A percentile compares a stretch with the other conserved stretches of the same genome.
These are phyloP conservation scores for Labia minor DNA, from an alignment of 2,888 invertebrate genomes.

Conservation along the genomic window DNA sequence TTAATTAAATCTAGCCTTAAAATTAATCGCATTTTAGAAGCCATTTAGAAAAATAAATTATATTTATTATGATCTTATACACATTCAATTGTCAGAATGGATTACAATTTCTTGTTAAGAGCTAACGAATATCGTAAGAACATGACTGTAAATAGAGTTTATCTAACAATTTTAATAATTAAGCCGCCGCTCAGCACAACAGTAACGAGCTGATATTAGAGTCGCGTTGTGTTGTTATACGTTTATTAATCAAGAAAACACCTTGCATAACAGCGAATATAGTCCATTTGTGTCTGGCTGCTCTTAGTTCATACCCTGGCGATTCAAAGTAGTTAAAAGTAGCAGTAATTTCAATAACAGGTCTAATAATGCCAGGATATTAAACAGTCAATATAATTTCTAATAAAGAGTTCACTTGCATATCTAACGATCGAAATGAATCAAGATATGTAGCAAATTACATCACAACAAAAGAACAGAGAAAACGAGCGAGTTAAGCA, in stretches of 20 bases:
- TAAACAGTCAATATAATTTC: neutral
- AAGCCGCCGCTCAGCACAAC: neutral
- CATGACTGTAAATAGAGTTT: slow-evolving; percentile 13
- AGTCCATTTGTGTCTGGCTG: slow-evolving; percentile 1
- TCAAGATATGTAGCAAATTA: too few species aligned
- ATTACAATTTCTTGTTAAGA: neutral
- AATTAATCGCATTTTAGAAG: slow-evolving; percentile 1
- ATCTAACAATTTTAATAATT: slow-evolving; percentile 13
- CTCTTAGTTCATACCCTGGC: slow-evolving; percentile 13
- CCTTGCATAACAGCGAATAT: slow-evolving; percentile 5
- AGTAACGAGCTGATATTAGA: slow-evolving; percentile 13
- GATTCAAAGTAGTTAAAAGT: slow-evolving; percentile 5
- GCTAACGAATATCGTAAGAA: slow-evolving; percentile 13
- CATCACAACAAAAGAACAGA: too few species aligned
- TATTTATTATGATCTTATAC: neutral
- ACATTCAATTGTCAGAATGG: slow-evolving; percentile 13
- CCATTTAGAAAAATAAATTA: neutral
- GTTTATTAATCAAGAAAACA: slow-evolving; percentile 13
- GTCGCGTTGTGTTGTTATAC: neutral
- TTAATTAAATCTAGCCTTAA: neutral
- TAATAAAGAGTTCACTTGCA: neutral
- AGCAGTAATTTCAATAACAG: neutral
- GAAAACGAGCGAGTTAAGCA: too few species aligned
- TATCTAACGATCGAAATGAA: too few species aligned
- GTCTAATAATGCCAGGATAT: neutral